Evolutionary conservation across 2,888 invertebrate genomes (phyloP), one percentile per base, ranked within the genome.

Genomic region (Chaetogeoica ovagalla): DNA sequence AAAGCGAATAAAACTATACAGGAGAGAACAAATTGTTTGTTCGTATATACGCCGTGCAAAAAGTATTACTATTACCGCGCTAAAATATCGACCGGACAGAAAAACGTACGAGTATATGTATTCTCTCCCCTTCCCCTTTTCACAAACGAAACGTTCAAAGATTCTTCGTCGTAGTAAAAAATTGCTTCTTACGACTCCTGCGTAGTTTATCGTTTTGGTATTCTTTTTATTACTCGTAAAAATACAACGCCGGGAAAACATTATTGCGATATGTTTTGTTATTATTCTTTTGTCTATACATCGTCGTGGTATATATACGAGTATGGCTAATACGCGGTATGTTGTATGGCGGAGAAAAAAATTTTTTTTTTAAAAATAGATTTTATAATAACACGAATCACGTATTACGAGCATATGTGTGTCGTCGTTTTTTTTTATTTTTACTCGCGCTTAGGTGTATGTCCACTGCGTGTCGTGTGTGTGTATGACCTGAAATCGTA

Each of bases 171-270:
- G 65, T 4, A 13, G 23, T 13, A 11, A 30, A 43, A 43, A 59
- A 71, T 43, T n/a, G 17, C 17, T 75, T 59, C 23, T 66, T 66
- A 66, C 66, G 65, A 75, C 57, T 66, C 19, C 19, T 66, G 4
- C 30, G 30, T 30, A 66, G 57, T 66, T 66, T 75, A 66, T 66
- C 57, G 66, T 75, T 75, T 75, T 19, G 21, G 43, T 75, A 43
- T 66, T 66, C 19, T 66, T 75, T n/a, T 75, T 75, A 66, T 75
- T 75, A 75, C 66, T 75, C 57, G n/a, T 75, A 75, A 75, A 75
- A 57, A 7, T 37, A 7, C 17, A 8, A 43, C 13, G 13, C 0
- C 0, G 17, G 37, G 30, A 30, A 57, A 70, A 37, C 57, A 21
- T 70, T 43, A 43, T 60, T 75, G 15, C 37, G 66, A 75, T 43